phyloP scores from a whole-genome alignment of 1,140 invertebrate genomes.

The Octopus sinensis region DNA sequence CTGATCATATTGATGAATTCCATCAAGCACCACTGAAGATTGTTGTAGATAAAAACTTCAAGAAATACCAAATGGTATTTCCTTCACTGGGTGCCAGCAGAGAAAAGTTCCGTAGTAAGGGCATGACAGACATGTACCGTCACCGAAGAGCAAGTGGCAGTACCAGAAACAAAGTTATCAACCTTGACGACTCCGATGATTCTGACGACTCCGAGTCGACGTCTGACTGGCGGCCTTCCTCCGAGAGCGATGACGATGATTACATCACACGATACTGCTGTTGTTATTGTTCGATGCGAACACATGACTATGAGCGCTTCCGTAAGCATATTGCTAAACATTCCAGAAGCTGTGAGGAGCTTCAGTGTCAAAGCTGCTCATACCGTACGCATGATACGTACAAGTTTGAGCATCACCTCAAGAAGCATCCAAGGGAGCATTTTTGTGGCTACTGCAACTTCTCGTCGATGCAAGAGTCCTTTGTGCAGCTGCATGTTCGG shows the following conservation, averaged over 20 bases:
- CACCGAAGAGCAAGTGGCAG: neutral
- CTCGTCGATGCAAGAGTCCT: slow-evolving; percentile 1
- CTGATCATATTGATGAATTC: neutral
- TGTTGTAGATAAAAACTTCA: neutral
- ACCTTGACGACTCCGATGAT: neutral
- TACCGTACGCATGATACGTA: neutral
- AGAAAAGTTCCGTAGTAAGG: slow-evolving; percentile 3
- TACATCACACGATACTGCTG: neutral
- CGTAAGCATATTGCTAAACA: neutral
- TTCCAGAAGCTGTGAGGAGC: neutral
- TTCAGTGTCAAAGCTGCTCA: neutral
- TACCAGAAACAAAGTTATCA: neutral
- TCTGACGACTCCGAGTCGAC: slow-evolving; percentile 1
- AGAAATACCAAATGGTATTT: neutral
- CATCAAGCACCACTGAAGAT: neutral
- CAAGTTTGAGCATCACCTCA: neutral
- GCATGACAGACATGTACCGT: neutral
- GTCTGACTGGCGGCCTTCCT: slow-evolving; percentile 4
- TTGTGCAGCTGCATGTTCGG: neutral
- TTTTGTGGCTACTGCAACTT: slow-evolving; percentile 7
- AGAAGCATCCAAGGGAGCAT: neutral
- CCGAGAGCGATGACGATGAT: neutral
- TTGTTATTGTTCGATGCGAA: neutral
- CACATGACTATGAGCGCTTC: slow-evolving; percentile 3
- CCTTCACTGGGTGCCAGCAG: neutral